Base-by-base conservation (phyloP, 2,797 vertebrate species). In the Parauchenoglanis ngamensis region DNA sequence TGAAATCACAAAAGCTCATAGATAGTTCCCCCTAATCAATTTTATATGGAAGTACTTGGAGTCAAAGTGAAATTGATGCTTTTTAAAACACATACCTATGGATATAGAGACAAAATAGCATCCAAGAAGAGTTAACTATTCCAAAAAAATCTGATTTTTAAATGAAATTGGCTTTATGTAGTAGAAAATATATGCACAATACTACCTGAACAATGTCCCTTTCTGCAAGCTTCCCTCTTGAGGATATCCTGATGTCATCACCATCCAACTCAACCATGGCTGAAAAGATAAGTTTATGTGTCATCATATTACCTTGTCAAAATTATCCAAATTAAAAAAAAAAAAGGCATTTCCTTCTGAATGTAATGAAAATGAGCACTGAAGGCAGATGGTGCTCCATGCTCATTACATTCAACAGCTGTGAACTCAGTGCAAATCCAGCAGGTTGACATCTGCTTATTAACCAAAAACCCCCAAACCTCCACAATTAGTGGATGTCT, bases 181-280 rank as follows among this genome's bases (percentile, higher is more conserved):
- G 17, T 59, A 23, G 1, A 79, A 79, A 40, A 2, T 59, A 12
- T 57, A 46, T 40, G 70, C 82, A 73, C 2, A 3, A 78, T 46
- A 23, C 92, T 95, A 99, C 98, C 97, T 99, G 98, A 57, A 98
- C 98, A 11, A 99, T 98, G 93, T 99, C 98, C 72, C 97, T 95
- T 90, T 99, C 98, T 0, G 98, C 98, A 92, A 97, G 91, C 92
- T 97, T 98, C 46, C 98, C 98, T 63, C 98, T 94, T 7, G 98
- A 99, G 23, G 98, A 98, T 93, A 99, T 97, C 93, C 97, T 95
- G 87, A 99, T 95, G 7, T 98, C 97, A 0, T 99, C 98, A 0
- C 98, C 98, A 0, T 99, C 98, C 92, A 99, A 93, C 91, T 99
- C 98, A 86, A 98, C 97, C 98, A 99, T 99, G 80, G 98, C 98